Evolutionary conservation across 2,797 vertebrate genomes (phyloP).

Genomic region (Spinus pinus): DNA sequence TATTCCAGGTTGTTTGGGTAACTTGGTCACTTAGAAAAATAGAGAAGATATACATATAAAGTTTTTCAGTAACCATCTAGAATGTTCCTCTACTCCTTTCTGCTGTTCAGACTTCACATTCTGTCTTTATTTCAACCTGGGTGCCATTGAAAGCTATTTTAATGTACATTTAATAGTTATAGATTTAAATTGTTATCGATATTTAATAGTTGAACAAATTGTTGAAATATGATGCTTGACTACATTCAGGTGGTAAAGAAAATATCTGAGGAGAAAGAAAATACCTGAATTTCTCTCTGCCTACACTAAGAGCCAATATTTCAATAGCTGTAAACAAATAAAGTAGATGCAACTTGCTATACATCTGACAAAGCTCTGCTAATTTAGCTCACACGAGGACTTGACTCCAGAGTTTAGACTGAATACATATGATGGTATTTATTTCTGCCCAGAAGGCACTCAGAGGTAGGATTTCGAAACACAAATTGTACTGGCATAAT

Average conservation of each 20-base stretch:
- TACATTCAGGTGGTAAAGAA: not conserved
- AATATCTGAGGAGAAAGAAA: not conserved
- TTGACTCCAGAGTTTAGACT: not conserved
- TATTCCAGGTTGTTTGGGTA: not conserved
- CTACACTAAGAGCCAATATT: not conserved
- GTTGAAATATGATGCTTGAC: not conserved
- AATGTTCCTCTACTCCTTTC: not conserved
- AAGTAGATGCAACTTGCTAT: not conserved
- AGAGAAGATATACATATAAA: not conserved
- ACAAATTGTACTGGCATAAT: constrained; percentile 45
- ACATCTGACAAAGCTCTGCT: not conserved
- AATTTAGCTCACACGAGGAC: not conserved
- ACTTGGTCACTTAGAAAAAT: not conserved
- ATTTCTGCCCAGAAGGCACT: constrained; percentile 23
- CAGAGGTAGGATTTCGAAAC: constrained; percentile 44
- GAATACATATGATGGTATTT: not conserved
- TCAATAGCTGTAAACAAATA: not conserved
- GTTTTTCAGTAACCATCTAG: not conserved
- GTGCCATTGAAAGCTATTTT: not conserved
- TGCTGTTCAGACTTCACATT: not conserved
- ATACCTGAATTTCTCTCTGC: not conserved
- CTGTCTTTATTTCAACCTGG: not conserved
- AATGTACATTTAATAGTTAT: not conserved
- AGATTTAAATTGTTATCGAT: not conserved
- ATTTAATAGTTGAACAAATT: not conserved